These are phyloP conservation scores for Chloroceryle amazona DNA, from an alignment of 2,797 vertebrate species.

Conservation along the genomic window DNA sequence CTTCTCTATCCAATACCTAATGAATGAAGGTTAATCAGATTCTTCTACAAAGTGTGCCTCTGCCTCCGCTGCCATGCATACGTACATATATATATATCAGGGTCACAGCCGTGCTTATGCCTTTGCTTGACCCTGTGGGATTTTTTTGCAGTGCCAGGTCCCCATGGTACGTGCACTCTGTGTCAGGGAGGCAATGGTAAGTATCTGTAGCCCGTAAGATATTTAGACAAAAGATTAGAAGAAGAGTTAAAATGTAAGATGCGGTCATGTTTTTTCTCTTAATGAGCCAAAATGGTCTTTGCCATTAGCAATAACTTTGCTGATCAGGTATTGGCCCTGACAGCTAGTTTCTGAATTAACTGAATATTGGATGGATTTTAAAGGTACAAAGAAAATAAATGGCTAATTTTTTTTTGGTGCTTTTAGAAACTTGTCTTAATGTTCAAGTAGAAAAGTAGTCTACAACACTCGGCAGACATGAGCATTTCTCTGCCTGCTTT, in stretches of 20 bases:
- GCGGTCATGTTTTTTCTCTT: neutral
- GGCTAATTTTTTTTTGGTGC: neutral
- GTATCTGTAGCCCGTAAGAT: neutral
- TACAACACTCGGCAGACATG: neutral
- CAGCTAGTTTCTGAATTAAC: neutral
- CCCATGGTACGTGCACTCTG: rapidly evolving
- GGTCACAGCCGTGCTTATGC: neutral
- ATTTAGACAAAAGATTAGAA: neutral
- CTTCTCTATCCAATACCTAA: neutral
- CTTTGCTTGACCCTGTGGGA: neutral
- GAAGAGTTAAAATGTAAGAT: neutral
- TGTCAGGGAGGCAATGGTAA: neutral
- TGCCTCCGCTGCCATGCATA: neutral
- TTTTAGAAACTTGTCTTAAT: neutral
- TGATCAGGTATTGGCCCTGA: neutral
- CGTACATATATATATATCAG: neutral
- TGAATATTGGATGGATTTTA: neutral
- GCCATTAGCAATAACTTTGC: neutral
- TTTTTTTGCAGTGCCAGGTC: neutral
- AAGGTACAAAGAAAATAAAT: neutral
- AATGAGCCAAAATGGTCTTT: neutral
- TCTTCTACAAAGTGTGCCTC: neutral
- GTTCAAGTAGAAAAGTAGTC: neutral
- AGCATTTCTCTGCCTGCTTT: neutral
- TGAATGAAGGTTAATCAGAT: neutral